Base-by-base conservation (phyloP, 2,113 vertebrate genomes). In the Oryzias melastigma region DNA sequence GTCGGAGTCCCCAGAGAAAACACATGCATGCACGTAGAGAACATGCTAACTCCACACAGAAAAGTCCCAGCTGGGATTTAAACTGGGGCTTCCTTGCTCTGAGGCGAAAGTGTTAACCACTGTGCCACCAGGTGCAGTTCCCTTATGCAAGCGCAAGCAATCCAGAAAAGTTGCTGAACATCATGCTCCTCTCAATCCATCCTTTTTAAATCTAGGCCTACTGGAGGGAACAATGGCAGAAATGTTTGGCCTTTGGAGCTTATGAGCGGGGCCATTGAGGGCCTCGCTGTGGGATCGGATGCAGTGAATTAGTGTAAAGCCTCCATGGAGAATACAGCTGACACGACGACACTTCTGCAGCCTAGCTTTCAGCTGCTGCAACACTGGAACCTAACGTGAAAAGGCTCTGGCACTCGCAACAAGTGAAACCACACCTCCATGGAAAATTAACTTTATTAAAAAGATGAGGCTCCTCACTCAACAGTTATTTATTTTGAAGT, bases 241-340 rank as follows among this genome's bases (percentile, higher is more conserved):
- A 87, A 85, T 88, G 77, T 85, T 87, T 80, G 78, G 77, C 74
- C 74, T 79, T 74, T 71, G 79, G 79, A 81, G 73, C 83, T 46
- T 7, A 60, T 68, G 78, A 87, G 78, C 71, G 52, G 59, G 72
- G 69, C 80, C 81, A 89, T 87, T 91, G 87, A 90, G 73, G 10
- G 52, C 63, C 77, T 66, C 77, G 79, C 72, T 58, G 71, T 25
- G 52, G 80, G 82, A 86, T 85, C 78, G 87, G 88, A 88, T 86
- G 82, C 70, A 73, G 80, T 81, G 86, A 82, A 80, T 91, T 88
- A 88, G 84, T 27, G 82, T 78, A 88, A 87, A 88, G 87, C 85
- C 86, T 82, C 73, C 66, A 68, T 2, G 43, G 60, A 81, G 75
- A 86, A 89, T 87, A 80, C 62, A 80, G 85, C 83, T 90, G 88